Base-by-base conservation (phyloP, 2,888 invertebrate genomes). In the Pachycephus smyrnensis region DNA sequence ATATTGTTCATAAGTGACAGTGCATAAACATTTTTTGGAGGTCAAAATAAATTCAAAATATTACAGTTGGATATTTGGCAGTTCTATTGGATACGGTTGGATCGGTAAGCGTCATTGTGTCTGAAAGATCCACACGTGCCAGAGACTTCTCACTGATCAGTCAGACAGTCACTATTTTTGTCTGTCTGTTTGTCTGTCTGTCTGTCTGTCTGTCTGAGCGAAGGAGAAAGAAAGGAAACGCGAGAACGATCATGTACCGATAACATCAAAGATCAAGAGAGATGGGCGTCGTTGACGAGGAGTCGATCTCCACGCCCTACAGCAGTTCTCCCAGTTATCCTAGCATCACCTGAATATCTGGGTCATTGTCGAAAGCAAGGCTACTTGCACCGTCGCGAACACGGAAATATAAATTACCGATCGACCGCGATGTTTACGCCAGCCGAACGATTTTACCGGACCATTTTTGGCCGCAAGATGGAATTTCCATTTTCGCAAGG, bases 331-430 rank as follows among this genome's bases (percentile, higher is more conserved):
- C 23, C 31, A 23, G 71, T 32, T 71, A 71, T 32, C 71, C 71
- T 33, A 33, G 71, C 71, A 71, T 71, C 71, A 15, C 71, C 71
- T 33, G 32, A 11, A 71, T 55, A 82, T 77, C 76, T 81, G 76
- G 82, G 82, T 82, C 81, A 82, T 82, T 82, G 81, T 79, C 81
- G 77, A 82, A 81, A 82, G 81, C 81, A 81, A 82, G 81, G 81
- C 71, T 71, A 9, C 71, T 71, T 71, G 71, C 71, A 71, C 71
- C 71, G 32, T 71, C 71, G 71, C 71, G 31, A 71, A 71, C 31
- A 33, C 71, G 71, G 71, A 71, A 71, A 71, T 71, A 71, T 71
- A 71, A 71, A 71, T 71, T 33, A 71, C 71, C 71, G 71, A 71
- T 71, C 71, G 74, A 35, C 37, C 74, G 74, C 74, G 33, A 32